These are phyloP conservation scores for Myotis daubentonii DNA, from an alignment of 2,797 vertebrate species.

Conservation along the genomic window DNA sequence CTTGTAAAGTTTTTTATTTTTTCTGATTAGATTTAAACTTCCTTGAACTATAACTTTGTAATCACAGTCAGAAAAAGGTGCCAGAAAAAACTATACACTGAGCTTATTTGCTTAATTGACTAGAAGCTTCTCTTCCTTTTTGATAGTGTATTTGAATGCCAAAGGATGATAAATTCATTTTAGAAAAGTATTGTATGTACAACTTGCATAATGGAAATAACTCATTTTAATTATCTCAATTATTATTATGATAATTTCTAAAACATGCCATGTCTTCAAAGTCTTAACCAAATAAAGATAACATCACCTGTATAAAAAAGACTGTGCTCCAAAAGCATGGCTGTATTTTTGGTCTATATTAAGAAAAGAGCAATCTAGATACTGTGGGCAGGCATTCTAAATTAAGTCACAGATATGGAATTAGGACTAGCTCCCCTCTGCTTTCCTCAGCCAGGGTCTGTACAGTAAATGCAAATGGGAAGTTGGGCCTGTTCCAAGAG, in stretches of 20 bases:
- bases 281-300: conserved; percentile 57
- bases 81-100: conserved; percentile 48
- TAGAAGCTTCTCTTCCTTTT: conserved; percentile 65
- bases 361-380: neutral
- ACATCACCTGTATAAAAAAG: neutral
- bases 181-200: neutral
- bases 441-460: neutral
- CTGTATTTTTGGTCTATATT: neutral
- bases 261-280: neutral
- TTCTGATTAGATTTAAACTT: conserved; percentile 59
- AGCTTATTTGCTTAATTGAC: conserved; percentile 73
- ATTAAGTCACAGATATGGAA: neutral
- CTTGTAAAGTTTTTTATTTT: conserved; percentile 50
- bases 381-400: neutral
- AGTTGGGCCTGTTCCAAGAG: neutral
- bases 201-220: conserved; percentile 47
- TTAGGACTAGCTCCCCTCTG: neutral
- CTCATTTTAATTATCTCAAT: conserved; percentile 66
- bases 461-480: neutral
- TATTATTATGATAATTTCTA: conserved; percentile 61
- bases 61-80: conserved; percentile 53
- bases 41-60: conserved; percentile 54
- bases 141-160: conserved; percentile 51
- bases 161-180: conserved; percentile 65
- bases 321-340: neutral